Evolutionary conservation across 2,797 vertebrate species (phyloP).

Genomic region (Calcarius lapponicus): DNA sequence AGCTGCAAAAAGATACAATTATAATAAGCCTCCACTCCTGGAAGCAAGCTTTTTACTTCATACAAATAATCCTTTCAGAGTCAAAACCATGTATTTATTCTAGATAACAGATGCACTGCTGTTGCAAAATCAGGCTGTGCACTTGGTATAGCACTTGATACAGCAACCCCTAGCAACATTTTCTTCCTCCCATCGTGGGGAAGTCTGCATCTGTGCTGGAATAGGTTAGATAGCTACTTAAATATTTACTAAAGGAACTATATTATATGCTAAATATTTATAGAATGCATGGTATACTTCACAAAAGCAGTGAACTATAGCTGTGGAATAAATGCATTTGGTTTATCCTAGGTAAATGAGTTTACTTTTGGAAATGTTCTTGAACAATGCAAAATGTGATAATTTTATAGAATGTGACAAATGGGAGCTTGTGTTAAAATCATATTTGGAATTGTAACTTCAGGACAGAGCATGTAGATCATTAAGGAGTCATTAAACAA

Average conservation of each 20-base stretch:
- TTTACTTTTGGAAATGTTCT: not conserved
- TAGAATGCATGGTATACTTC: not conserved
- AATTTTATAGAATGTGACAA: not conserved
- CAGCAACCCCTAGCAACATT: not conserved
- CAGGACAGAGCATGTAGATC: not conserved
- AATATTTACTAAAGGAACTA: constrained; percentile 62
- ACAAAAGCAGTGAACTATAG: not conserved
- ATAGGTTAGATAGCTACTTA: constrained; percentile 9
- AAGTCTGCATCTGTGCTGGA: constrained; percentile 43
- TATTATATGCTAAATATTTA: constrained; percentile 33
- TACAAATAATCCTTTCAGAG: not conserved
- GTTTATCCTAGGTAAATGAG: not conserved
- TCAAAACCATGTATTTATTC: not conserved
- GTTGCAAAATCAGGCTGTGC: not conserved
- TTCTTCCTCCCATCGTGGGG: not conserved
- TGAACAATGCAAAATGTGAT: not conserved
- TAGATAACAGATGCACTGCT: constrained; percentile 33
- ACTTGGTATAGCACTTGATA: not conserved
- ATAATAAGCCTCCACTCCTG: not conserved
- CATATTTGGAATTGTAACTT: not conserved
- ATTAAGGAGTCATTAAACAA: not conserved
- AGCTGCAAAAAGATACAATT: not conserved
- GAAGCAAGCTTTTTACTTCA: not conserved
- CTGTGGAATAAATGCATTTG: not conserved
- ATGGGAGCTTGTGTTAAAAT: not conserved